phyloP scores from a whole-genome alignment of 2,113 vertebrate genomes.

The Tyto alba region DNA sequence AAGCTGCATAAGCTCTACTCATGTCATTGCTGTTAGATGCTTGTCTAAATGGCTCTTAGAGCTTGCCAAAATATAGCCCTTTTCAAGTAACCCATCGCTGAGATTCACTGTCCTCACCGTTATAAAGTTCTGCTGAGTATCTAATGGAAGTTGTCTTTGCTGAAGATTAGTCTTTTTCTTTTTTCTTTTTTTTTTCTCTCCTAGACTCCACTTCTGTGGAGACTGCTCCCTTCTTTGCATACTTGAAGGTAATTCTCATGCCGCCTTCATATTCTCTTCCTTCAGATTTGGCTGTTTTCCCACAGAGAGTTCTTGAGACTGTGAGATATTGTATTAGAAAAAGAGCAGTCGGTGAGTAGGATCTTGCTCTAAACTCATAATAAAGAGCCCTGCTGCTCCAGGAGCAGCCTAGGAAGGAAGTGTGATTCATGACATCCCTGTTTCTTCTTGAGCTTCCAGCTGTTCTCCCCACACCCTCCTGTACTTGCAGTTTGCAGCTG shows the following conservation, averaged over 20 bases:
- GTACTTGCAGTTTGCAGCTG: background rate
- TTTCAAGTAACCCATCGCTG: background rate
- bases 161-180: background rate
- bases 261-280: background rate
- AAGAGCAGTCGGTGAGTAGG: background rate
- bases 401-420: slow-evolving; percentile 10
- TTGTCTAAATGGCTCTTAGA: background rate
- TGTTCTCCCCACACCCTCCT: background rate
- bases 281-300: background rate
- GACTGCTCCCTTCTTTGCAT: background rate
- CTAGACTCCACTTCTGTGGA: background rate
- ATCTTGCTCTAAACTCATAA: background rate
- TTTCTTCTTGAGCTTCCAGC: slow-evolving; percentile 16
- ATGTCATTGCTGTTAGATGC: background rate
- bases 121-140: background rate
- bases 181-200: background rate
- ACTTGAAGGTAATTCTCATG: slow-evolving; percentile 1
- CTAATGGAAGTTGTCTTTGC: background rate
- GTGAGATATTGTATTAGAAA: background rate
- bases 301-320: background rate
- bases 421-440: background rate
- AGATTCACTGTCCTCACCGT: background rate
- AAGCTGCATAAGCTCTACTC: background rate
- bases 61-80: background rate
- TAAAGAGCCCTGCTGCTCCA: background rate